Evolutionary conservation across 2,113 vertebrate genomes (phyloP), one percentile per base, ranked within the genome.

Genomic region (Cynocephalus volans): DNA sequence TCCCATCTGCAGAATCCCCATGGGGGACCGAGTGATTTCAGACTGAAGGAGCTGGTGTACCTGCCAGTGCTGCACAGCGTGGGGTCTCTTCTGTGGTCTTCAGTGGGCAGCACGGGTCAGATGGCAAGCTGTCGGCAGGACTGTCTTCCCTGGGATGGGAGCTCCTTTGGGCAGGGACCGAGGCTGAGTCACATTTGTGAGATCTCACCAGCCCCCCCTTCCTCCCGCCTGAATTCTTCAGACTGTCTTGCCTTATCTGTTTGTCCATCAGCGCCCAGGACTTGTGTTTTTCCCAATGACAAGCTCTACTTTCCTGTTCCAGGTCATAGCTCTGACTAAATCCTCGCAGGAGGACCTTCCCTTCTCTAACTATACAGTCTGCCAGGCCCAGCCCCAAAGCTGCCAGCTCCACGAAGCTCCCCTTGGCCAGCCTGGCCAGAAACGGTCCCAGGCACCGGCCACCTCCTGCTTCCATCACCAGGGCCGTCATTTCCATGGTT

Each of bases 31-130:
- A 6, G 5, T 9, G 69, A 62, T 26, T 82, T 83, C 48, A 10
- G 65, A 26, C 21, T 7, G 24, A n/a, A 15, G 62, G 26, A 69
- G 50, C 18, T 36, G 21, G 12, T 3, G 24, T 19, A 1, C 11
- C 24, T 6, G 0, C 5, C 10, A 1, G 1, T 3, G 31, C 17
- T 2, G 41, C 45, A 10, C 65, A 36, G 9, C 1, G 0, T 28
- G 36, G 64, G 3, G 26, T 83, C 50, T 86, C 2, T 24, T 2
- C 62, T 17, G 5, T 41, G 64, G 64, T 60, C 58, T 54, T 62
- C 31, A 1, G 4, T 11, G 3, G n/a, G 36, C 62, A 48, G 15
- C 2, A 3, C 11, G 36, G 13, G 23, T 5, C 7, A 11, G 1
- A 7, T 0, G 21, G 31, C 6, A 6, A 65, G 12, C 77, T 23